Base-by-base conservation (phyloP, 2,888 invertebrate species). In the Hydrotaea cyrtoneurina region DNA sequence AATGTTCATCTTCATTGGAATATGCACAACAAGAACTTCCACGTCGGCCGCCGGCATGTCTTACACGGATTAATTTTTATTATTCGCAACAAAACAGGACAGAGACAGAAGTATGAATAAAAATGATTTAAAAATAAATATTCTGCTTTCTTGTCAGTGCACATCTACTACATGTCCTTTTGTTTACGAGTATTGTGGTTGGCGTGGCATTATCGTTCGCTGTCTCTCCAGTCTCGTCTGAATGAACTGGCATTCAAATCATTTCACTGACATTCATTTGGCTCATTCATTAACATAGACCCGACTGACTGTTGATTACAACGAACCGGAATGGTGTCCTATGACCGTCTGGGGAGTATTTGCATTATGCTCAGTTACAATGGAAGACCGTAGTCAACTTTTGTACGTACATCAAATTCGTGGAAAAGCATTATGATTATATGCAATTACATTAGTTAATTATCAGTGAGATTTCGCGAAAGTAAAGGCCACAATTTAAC, bases 51-150 rank as follows among this genome's bases (percentile, higher is more conserved):
- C 7, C 55, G 21, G 19, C 8, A 55, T 55, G 13, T 31, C 36
- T 8, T n/a, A 64, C 17, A 36, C 36, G 64, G 64, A 64, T 64
- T 64, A 64, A 64, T 64, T 64, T 64, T 64, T 64, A 36, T 36
- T 64, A 64, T 64, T 64, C 64, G 17, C 64, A 64, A 36, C 17
- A 31, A 64, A 23, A 10, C 7, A 64, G n/a, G 26, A 13, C 26
- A 13, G 26, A 59, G 26, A 59, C 23, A 26, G 23, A 59, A 59
- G 59, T 26, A 59, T 64, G n/a, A 64, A 62, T 62, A 62, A 62
- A 23, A 62, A 62, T 26, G 59, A 62, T 62, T 62, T 62, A 62
- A 62, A 62, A 36, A 64, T 64, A 62, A 26, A 62, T 64, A 4
- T 36, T 59, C 17, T 59, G 15, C 31, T 39, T 31, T 31, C 7